Evolutionary conservation across 2,113 vertebrate genomes (phyloP).

Genomic region (Xiphorhynchus elegans): DNA sequence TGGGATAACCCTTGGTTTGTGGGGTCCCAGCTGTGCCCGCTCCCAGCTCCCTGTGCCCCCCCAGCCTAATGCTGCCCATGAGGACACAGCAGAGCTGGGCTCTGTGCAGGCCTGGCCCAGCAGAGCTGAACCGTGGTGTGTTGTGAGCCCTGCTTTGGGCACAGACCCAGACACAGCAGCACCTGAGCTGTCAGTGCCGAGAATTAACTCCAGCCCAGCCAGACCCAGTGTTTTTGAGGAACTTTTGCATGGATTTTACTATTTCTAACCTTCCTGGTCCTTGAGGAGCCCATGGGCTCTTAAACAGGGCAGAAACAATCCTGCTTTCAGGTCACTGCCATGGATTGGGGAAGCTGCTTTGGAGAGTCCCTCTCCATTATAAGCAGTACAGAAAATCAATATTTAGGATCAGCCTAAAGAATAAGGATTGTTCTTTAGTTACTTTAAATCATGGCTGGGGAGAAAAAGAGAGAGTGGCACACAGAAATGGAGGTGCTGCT

Average conservation of each 20-base stretch:
- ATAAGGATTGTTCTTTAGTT: neutral
- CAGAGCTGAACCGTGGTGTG: neutral
- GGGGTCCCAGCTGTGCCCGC: neutral
- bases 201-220: neutral
- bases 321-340: neutral
- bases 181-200: rapidly evolving
- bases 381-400: neutral
- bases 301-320: neutral
- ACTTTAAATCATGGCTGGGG: neutral
- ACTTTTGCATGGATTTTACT: neutral
- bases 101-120: neutral
- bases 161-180: neutral
- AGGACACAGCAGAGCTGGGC: neutral
- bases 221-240: neutral
- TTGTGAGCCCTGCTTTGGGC: neutral
- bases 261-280: neutral
- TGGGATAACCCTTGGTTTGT: neutral
- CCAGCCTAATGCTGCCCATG: rapidly evolving
- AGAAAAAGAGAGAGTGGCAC: neutral
- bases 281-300: neutral
- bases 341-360: neutral
- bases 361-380: neutral
- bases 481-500: neutral
- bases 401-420: neutral
- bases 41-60: neutral